These are phyloP conservation scores for Petrocephalus zakoni DNA, from an alignment of 2,113 vertebrate species.

Conservation along the genomic window DNA sequence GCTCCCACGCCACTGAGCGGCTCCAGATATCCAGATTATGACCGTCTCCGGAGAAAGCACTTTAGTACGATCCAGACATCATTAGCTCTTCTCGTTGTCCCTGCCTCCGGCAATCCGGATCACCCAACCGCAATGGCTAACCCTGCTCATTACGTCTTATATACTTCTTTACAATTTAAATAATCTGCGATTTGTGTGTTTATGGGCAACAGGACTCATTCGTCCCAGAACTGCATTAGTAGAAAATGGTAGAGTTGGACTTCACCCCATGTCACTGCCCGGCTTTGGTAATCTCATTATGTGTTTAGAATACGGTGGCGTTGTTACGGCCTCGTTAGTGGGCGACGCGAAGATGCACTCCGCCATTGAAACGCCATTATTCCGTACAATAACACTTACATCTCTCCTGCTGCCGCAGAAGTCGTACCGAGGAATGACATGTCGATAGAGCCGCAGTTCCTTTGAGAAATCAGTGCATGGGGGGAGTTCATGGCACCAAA, in stretches of 20 bases:
- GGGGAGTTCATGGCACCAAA: not conserved
- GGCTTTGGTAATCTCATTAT: not conserved
- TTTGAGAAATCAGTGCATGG: not conserved
- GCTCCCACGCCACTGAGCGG: not conserved
- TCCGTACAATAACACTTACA: not conserved
- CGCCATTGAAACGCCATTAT: not conserved
- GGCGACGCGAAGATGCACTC: not conserved
- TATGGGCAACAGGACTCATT: not conserved
- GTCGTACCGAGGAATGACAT: not conserved
- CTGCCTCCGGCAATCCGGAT: not conserved
- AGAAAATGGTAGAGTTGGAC: not conserved
- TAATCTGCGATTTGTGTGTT: not conserved
- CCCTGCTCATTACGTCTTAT: not conserved
- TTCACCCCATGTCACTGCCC: not conserved
- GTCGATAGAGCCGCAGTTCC: not conserved
- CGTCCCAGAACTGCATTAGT: not conserved
- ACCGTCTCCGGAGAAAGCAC: not conserved
- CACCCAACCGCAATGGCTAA: not conserved
- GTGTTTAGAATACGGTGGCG: not conserved
- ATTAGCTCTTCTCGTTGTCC: not conserved
- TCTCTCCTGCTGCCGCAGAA: not conserved
- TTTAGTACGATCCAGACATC: not conserved
- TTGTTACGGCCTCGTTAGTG: not conserved
- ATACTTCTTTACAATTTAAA: not conserved
- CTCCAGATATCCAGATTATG: not conserved